Base-by-base conservation (phyloP, 2,797 vertebrate species). In the Ataeniobius toweri region DNA sequence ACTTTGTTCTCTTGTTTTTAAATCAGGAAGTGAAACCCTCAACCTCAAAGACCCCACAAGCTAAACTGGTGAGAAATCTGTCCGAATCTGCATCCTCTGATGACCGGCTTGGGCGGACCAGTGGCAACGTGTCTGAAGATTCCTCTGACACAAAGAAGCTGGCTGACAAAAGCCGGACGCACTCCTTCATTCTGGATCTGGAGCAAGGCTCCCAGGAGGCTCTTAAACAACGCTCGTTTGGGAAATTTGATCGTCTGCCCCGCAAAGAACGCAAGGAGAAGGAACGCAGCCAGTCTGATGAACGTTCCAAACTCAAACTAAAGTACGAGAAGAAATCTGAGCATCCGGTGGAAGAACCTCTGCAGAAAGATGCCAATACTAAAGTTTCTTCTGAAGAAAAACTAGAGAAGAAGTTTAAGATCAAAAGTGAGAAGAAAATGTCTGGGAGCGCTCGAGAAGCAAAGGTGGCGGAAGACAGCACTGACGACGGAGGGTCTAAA, bases 211-310 rank as follows among this genome's bases (percentile, higher is more conserved):
- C 91, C 0, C 98, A 98, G 44, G 97, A 98, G 71, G 79, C 91
- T n/a, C 96, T 96, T 63, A 97, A 94, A 77, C 97, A 96, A 76
- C 97, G 96, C 69, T 90, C 89, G 0, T 0, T 85, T 3, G 90
- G 94, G 26, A 98, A 97, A 90, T 96, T 92, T 9, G 98, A 98
- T 81, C 96, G 97, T 10, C 90, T 94, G 24, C 74, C 90, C 5
- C 98, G 95, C 85, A 98, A 96, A 89, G 95, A 95, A 24, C 96
- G 96, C 82, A 95, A 90, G 86, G 97, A 98, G 39, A 97, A 96
- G 77, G 97, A 99, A 39, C 95, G 94, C 70, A 87, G 87, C 75
- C 59, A 91, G 53, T 93, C 94, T 0, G 97, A 98, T 65, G 98
- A 99, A 53, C 96, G 95, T 3, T n/a, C 78, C 71, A 99, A 96